Evolutionary conservation across 2,888 invertebrate species (phyloP).

Genomic region (Dione juno): DNA sequence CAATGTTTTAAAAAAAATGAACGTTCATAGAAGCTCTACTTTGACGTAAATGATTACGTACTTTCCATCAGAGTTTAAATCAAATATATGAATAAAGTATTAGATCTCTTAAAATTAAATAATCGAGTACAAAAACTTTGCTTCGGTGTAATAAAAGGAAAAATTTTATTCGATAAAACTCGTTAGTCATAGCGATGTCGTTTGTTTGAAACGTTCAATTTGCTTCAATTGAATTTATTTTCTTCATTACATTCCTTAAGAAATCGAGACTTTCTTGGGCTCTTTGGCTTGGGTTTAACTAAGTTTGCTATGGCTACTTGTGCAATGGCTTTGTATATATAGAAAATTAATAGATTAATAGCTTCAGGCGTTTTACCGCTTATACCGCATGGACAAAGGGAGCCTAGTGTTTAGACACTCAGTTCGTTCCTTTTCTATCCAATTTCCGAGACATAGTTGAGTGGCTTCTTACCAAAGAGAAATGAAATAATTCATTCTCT

Average conservation of each 20-base stretch:
- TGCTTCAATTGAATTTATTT: constrained; percentile 38
- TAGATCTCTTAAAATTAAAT: not conserved
- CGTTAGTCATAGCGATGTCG: constrained; percentile 38
- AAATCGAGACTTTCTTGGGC: constrained; percentile 33
- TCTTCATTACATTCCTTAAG: constrained; percentile 33
- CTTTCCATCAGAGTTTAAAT: too few species aligned
- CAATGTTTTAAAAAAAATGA: too few species aligned
- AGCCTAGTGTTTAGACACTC: too few species aligned
- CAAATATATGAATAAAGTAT: not conserved
- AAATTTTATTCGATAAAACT: constrained; percentile 37
- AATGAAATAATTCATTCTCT: too few species aligned
- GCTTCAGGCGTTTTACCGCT: too few species aligned
- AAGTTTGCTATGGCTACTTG: constrained; percentile 6
- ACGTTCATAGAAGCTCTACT: too few species aligned
- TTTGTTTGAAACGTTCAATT: constrained; percentile 41
- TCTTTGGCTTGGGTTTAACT: constrained; percentile 23
- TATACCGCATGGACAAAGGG: too few species aligned
- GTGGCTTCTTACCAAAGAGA: too few species aligned
- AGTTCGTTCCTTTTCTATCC: too few species aligned
- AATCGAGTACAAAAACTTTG: not conserved
- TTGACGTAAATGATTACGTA: too few species aligned
- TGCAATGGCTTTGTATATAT: not conserved
- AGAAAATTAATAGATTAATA: too few species aligned
- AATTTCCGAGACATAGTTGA: too few species aligned
- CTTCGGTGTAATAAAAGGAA: constrained; percentile 28